Base-by-base conservation (phyloP, 2,888 invertebrate genomes). In the Eupsilia transversa region DNA sequence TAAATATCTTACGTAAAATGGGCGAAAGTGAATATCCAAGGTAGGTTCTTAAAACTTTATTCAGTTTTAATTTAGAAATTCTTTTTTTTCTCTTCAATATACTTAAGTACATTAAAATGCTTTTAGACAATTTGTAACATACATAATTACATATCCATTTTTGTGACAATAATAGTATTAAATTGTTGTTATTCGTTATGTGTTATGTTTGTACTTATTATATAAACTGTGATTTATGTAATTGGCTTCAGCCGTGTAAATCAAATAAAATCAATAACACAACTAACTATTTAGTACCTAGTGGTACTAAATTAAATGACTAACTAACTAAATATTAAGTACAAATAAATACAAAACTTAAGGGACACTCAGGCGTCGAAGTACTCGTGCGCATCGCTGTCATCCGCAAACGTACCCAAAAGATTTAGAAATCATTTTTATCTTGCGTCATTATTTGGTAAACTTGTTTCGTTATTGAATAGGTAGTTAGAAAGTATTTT, bases 401-500 rank as follows among this genome's bases (percentile, higher is more conserved):
- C 43, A 63, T 27, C 27, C 41, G 41, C 12, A 63, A 63, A 41
- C 6, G 3, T 20, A 3, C 30, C 12, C 23, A 20, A 2, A 43
- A 23, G 30, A 64, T 78, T 54, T 41, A 1, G 23, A 49, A 61
- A 56, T 56, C 54, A 33, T 12, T 54, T 46, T 23, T 23, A 61
- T 70, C 33, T 35, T 41, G 3, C 38, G 6, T n/a, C 10, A 61
- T 30, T 65, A 72, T 73, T 80, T 64, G 12, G 33, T 73, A 64
- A 74, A 68, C 63, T 33, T 56, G 67, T 79, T 68, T 30, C 46
- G 38, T 14, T 66, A 80, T 33, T 43, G 27, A 74, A 46, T 46
- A 43, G 1, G 20, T 46, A 80, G 46, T 72, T 68, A 74, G 74
- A 80, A 72, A 79, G 72, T 64, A 59, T 60, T 78, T 12, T 30